Conservation (phyloP, 2,888 invertebrate genomes). For the Argyresthia albistria region DNA sequence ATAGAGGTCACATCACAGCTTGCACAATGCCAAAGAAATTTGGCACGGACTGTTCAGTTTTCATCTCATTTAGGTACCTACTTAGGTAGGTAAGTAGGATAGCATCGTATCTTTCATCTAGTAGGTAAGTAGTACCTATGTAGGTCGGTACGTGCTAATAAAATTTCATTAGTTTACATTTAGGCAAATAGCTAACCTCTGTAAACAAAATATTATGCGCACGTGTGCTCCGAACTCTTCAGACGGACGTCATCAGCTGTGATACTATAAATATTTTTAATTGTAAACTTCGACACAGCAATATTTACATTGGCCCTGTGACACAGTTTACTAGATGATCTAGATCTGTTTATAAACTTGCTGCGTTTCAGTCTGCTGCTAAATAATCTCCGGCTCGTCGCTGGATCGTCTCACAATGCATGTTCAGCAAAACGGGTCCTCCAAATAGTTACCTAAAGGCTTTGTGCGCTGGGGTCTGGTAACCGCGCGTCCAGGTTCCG, state of each 20-base stretch:
- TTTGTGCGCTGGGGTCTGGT: constrained; percentile 55
- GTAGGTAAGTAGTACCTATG: background rate
- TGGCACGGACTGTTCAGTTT: too few species aligned
- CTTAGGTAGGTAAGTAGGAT: too few species aligned
- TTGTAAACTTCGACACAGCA: background rate
- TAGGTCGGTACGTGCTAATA: background rate
- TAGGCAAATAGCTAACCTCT: background rate
- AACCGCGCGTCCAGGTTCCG: constrained; percentile 56
- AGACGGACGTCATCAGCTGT: background rate
- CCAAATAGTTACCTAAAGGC: constrained; percentile 65
- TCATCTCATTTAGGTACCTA: too few species aligned
- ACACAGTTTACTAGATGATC: constrained; percentile 20
- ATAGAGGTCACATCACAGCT: too few species aligned
- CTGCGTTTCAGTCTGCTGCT: constrained; percentile 26
- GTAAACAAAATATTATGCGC: background rate
- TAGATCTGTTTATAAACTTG: constrained; percentile 32
- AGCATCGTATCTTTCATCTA: background rate
- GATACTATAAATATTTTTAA: background rate
- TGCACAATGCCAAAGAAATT: too few species aligned
- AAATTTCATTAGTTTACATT: background rate
- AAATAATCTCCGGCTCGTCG: constrained; percentile 11
- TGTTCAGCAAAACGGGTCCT: constrained; percentile 11
- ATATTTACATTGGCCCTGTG: constrained; percentile 6
- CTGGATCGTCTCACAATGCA: background rate
- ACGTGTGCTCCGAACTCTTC: background rate